These are phyloP conservation scores for Naja naja DNA, from an alignment of 2,113 vertebrate genomes.

Conservation along the genomic window DNA sequence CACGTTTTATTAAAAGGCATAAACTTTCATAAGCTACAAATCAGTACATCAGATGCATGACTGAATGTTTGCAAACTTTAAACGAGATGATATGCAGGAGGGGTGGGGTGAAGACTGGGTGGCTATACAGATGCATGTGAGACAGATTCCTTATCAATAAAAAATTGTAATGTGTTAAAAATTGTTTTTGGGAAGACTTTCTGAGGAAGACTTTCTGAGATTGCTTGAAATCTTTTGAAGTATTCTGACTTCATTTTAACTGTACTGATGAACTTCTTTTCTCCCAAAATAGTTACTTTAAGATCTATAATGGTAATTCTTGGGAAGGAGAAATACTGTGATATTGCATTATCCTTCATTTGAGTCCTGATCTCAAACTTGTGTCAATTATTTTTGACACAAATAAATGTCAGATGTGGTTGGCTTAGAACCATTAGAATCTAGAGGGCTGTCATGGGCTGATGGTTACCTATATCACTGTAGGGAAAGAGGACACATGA, in stretches of 20 bases:
- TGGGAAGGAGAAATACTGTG: neutral
- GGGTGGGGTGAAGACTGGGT: neutral
- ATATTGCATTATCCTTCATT: neutral
- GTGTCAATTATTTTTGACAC: neutral
- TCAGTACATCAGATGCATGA: neutral
- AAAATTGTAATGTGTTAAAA: neutral
- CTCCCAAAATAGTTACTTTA: neutral
- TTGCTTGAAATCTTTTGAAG: neutral
- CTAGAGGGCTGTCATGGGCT: neutral
- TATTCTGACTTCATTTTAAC: neutral
- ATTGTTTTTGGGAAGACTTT: neutral
- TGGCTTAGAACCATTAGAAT: neutral
- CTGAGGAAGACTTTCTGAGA: neutral
- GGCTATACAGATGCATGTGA: neutral
- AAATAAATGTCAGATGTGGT: no score
- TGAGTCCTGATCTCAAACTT: neutral
- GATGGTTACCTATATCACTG: neutral
- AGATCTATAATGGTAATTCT: neutral
- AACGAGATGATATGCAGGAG: neutral
- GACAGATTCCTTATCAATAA: neutral
- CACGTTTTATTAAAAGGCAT: neutral
- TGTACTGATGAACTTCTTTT: neutral
- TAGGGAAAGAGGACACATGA: neutral
- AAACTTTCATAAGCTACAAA: neutral
- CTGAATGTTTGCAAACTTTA: neutral